Conservation (phyloP, 2,113 vertebrate genomes). For the Dissostichus mawsoni region DNA sequence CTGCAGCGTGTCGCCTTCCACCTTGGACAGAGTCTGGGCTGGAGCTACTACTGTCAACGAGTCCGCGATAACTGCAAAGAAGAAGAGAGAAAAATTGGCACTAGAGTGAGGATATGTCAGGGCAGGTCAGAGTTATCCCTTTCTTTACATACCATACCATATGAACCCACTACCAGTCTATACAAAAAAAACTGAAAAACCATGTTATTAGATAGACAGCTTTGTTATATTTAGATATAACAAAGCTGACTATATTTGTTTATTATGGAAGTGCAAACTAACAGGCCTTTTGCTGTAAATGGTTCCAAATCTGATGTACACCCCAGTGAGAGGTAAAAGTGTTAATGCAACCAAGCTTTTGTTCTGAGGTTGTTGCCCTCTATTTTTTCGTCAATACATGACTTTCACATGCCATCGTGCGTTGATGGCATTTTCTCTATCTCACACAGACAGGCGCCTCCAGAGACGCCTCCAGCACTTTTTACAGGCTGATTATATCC, state of each 20-base stretch:
- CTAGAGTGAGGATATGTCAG: neutral
- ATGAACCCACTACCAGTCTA: neutral
- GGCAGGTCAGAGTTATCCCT: neutral
- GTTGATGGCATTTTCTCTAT: constrained; percentile 55
- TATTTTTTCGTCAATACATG: constrained; percentile 51
- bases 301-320: constrained; percentile 46
- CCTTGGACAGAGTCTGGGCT: constrained; percentile 91
- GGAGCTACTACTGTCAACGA: constrained; percentile 86
- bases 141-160: neutral
- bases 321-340: constrained; percentile 21
- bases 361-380: constrained; percentile 46
- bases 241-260: constrained; percentile 21
- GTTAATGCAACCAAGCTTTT: constrained; percentile 41
- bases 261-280: constrained; percentile 37
- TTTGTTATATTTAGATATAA: neutral
- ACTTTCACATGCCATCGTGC: constrained; percentile 50
- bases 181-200: neutral
- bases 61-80: constrained; percentile 91
- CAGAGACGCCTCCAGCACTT: constrained; percentile 29
- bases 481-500: constrained; percentile 21
- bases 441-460: constrained; percentile 41
- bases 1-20: constrained; percentile 92
- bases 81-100: constrained; percentile 12
- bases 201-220: neutral
- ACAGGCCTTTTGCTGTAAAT: constrained; percentile 10